Base-by-base conservation (phyloP, 2,113 vertebrate species). In the Megaceryle maxima region DNA sequence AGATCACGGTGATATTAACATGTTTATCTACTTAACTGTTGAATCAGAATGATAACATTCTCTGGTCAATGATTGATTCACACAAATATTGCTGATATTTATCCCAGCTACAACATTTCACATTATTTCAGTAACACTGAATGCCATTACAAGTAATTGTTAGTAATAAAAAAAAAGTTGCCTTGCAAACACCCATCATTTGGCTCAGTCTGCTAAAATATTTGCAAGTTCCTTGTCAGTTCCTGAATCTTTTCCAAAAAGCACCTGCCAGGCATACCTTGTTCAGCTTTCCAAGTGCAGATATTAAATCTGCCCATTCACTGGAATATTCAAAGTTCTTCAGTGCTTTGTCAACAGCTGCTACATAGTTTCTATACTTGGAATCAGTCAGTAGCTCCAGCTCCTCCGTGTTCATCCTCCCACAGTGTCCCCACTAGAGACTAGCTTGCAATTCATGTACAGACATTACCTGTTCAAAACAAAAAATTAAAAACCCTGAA, bases 321-420 rank as follows among this genome's bases (percentile, higher is more conserved):
- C 99, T 99, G 94, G 99, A 99, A 97, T 99, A 99, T 97, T 99
- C 99, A 92, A 99, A 99, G 98, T 99, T 99, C 97, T 99, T 99
- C 74, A 99, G 98, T 39, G 99, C 99, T 98, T 99, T 99, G 98
- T 99, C 99, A 94, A 99, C 98, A 46, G 99, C 99, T 46, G 99
- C 99, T 96, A 99, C 99, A 98, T 99, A 99, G 98, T 99, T 99
- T 96, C 99, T 99, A 97, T 99, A 99, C 88, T 99, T 99, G 85
- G 99, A 99, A 98, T 99, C 99, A 98, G 98, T 97, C 96, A 99
- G 94, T 95, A 99, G 98, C 97, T 99, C 99, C 98, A 99, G 95
- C 98, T 99, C 99, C 97, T 99, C 99, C 92, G 99, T 98, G 98
- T 99, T 99, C 99, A 99, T 99, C 98, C 99, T 99, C 99, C 98